A percentile compares a stretch with the other conserved stretches of the same genome.
Conservation (phyloP, 2,113 vertebrate genomes). For the Andinoacara biseriatus region DNA sequence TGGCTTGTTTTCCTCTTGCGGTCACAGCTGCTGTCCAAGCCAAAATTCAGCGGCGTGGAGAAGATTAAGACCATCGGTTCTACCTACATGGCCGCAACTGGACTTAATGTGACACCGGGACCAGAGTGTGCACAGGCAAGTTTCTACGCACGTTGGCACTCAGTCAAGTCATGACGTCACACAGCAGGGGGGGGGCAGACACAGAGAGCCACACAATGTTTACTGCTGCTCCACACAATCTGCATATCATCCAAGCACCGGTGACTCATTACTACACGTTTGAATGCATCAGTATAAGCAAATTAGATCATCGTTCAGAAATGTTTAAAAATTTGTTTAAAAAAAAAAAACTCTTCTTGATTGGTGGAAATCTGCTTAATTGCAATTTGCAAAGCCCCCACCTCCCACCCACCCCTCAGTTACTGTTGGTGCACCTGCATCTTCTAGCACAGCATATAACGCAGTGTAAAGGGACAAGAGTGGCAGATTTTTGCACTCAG, state of each 20-base stretch:
- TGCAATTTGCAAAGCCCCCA: neutral
- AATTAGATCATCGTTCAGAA: slow-evolving; percentile 21
- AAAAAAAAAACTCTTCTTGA: neutral
- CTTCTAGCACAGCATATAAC: neutral
- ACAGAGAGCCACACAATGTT: neutral
- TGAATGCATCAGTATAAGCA: slow-evolving; percentile 17
- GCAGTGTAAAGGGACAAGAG: neutral
- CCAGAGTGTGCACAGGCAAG: slow-evolving; percentile 90
- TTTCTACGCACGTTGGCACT: neutral
- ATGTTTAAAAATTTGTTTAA: neutral
- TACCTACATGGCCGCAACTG: slow-evolving; percentile 98
- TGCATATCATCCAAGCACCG: neutral
- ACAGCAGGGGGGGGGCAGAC: neutral
- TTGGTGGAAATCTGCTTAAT: slow-evolving; percentile 15
- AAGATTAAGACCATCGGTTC: slow-evolving; percentile 99
- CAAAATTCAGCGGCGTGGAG: slow-evolving; percentile 97
- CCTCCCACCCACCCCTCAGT: neutral
- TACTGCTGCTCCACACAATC: slow-evolving; percentile 13
- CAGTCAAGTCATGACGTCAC: neutral
- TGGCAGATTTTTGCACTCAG: neutral
- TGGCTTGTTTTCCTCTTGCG: neutral
- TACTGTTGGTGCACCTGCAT: slow-evolving; percentile 3
- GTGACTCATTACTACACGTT: slow-evolving; percentile 28
- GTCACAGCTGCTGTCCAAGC: slow-evolving; percentile 92
- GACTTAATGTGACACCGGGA: slow-evolving; percentile 89